A percentile compares a stretch with the other conserved stretches of the same genome.
These are phyloP conservation scores for Nyctalus aviator DNA, from an alignment of 2,797 vertebrate genomes.

Conservation along the genomic window DNA sequence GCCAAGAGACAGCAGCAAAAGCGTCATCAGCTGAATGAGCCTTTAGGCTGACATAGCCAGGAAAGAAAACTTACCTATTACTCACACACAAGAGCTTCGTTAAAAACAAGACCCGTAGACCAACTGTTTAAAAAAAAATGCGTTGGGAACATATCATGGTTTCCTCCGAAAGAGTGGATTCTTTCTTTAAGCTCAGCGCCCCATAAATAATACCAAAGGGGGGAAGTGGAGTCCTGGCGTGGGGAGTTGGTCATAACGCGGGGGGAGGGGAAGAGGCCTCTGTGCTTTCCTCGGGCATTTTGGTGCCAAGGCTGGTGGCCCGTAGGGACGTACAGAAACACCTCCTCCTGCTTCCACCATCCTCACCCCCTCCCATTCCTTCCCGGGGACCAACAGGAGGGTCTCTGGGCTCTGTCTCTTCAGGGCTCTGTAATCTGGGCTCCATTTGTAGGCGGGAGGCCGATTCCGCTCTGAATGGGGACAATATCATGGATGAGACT, in stretches of 20 bases:
- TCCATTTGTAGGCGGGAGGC: not conserved
- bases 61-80: slow-evolving; percentile 85
- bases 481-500: not conserved
- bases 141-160: slow-evolving; percentile 35
- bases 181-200: slow-evolving; percentile 76
- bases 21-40: slow-evolving; percentile 89
- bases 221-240: slow-evolving; percentile 55
- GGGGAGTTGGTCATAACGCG: slow-evolving; percentile 28
- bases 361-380: not conserved
- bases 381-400: not conserved
- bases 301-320: slow-evolving; percentile 38
- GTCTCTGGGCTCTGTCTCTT: not conserved
- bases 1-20: slow-evolving; percentile 90
- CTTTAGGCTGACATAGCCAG: slow-evolving; percentile 85
- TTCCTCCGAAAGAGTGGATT: slow-evolving; percentile 76
- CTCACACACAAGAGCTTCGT: slow-evolving; percentile 80
- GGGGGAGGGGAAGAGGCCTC: slow-evolving; percentile 55
- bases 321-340: not conserved
- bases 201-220: slow-evolving; percentile 75
- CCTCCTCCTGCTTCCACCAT: not conserved
- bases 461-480: not conserved
- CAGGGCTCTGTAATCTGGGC: not conserved
- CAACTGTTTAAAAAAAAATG: slow-evolving; percentile 46
- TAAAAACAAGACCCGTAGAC: slow-evolving; percentile 75
- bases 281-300: slow-evolving; percentile 55